Evolutionary conservation across 2,797 vertebrate species (phyloP), one percentile per base, ranked within the genome.

Genomic region (Acanthurus leucopareius): DNA sequence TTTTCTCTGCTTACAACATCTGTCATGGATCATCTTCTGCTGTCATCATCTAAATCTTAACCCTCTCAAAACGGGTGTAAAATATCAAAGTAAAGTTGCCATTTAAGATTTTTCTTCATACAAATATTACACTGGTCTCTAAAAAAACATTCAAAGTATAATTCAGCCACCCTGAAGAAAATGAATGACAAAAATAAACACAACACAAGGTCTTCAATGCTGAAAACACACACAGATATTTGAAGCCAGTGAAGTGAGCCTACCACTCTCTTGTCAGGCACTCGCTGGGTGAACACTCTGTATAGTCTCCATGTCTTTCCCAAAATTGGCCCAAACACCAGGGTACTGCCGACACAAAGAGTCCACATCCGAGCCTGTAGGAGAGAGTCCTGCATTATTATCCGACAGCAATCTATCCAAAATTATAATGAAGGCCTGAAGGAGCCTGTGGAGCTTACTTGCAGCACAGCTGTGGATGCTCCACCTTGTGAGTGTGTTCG

Each of bases 261-360:
- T 91, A 99, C 98, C 97, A 99, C 97, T 92, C 98, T 95, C 89
- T 97, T 99, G 92, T 99, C 97, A 0, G 98, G 98, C 49, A 97
- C 94, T 9, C 97, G 93, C 86, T 99, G 98, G 22, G 97, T 98
- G 92, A 99, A 99, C 77, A 99, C 97, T 86, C 95, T 95, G 93
- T 99, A 97, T n/a, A 99, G 95, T 77, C 98, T 86, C 98, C 98
- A 99, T 6, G 97, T 99, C 90, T 99, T 99, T 16, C 97, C 98
- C 90, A 99, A 88, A 84, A 99, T 92, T 2, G 98, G 98, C 0
- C 97, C 97, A 3, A 99, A 97, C 84, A 97, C 95, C 78, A 99
- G 91, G 1, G 97, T 97, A 60, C 95, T 97, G 58, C 98, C 98
- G 7, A 99, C 85, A 14, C 97, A 99, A 40, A 99, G 95, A 58